These are phyloP conservation scores for Pampusana beccarii DNA, from an alignment of 2,113 vertebrate species.

Conservation along the genomic window DNA sequence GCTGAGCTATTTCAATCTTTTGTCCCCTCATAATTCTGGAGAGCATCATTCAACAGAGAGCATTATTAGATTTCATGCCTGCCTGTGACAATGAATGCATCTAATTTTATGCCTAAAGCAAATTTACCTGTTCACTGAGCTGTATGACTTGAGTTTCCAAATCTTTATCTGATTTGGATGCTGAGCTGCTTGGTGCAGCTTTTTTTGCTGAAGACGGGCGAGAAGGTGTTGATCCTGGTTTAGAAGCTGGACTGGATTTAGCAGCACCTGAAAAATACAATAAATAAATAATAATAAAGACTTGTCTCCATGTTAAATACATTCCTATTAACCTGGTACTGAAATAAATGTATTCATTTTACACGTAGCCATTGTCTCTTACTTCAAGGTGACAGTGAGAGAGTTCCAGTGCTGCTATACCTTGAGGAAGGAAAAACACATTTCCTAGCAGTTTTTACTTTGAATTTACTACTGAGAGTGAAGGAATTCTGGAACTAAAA, in stretches of 20 bases:
- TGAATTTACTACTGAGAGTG: background rate
- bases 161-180: slow-evolving; percentile 95
- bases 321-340: background rate
- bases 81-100: background rate
- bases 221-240: slow-evolving; percentile 91
- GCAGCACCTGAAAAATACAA: slow-evolving; percentile 85
- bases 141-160: slow-evolving; percentile 96
- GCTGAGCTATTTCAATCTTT: background rate
- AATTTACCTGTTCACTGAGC: slow-evolving; percentile 92
- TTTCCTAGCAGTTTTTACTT: background rate
- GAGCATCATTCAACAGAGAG: background rate
- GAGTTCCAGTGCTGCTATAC: background rate
- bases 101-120: background rate
- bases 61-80: background rate
- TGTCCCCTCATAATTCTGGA: background rate
- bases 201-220: slow-evolving; percentile 97
- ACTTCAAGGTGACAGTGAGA: background rate
- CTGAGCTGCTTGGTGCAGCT: slow-evolving; percentile 79
- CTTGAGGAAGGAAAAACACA: background rate
- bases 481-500: background rate
- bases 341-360: background rate
- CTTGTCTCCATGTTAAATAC: background rate
- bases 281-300: background rate
- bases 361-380: background rate
- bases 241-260: slow-evolving; percentile 89